Percentiles rank a stretch among this genome's conserved stretches.
phyloP scores from a whole-genome alignment of 2,797 vertebrate genomes.

The Chelon labrosus region DNA sequence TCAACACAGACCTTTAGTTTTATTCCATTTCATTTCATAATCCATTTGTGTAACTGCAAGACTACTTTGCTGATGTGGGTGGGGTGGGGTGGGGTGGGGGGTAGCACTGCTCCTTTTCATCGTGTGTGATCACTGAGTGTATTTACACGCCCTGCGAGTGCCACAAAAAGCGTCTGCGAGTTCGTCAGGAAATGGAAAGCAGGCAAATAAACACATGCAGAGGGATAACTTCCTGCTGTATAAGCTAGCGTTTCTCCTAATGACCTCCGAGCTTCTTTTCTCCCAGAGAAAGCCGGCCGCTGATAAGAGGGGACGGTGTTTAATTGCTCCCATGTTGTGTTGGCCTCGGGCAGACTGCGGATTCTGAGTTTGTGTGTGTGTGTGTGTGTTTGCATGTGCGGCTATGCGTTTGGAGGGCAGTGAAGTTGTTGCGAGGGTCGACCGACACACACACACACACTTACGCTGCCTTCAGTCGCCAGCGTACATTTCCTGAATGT shows the following conservation, averaged over 20 bases:
- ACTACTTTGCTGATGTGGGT: background rate
- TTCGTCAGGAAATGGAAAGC: conserved; percentile 75
- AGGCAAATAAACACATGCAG: conserved; percentile 71
- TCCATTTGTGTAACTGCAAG: conserved; percentile 44
- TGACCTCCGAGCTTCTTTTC: conserved; percentile 16
- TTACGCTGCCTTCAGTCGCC: conserved; percentile 36
- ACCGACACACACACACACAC: conserved; percentile 10
- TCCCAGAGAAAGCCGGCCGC: conserved; percentile 58
- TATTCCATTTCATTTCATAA: too few species aligned
- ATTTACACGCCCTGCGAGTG: conserved; percentile 35
- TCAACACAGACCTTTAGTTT: background rate
- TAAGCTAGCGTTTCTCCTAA: conserved; percentile 35
- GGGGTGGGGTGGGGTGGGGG: conserved; percentile 29
- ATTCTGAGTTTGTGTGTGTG: conserved; percentile 42
- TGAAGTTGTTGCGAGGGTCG: conserved; percentile 27
- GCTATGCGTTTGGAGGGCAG: conserved; percentile 46
- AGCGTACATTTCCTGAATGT: conserved; percentile 67
- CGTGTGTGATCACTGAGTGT: conserved; percentile 45
- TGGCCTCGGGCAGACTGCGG: conserved; percentile 37
- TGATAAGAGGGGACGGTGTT: conserved; percentile 59
- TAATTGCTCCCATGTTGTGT: conserved; percentile 74
- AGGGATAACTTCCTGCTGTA: conserved; percentile 72
- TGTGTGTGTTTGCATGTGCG: background rate
- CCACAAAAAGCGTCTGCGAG: conserved; percentile 34
- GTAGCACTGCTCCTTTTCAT: conserved; percentile 24